phyloP scores from a whole-genome alignment of 2,888 invertebrate genomes.

The Plutella xylostella region DNA sequence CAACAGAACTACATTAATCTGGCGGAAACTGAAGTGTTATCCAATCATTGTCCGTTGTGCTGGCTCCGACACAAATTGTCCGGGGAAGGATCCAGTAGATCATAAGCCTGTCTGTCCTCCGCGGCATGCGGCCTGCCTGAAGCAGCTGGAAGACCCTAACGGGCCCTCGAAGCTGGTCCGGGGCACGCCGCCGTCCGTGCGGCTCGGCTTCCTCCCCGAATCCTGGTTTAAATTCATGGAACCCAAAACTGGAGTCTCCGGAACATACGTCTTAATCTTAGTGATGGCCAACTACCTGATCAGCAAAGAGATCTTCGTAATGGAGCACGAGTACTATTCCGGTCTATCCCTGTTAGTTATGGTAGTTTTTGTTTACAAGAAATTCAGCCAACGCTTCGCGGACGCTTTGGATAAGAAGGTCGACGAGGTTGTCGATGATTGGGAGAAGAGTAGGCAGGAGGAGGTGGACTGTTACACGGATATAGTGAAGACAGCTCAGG shows the following conservation, averaged over 20 bases:
- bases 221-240: conserved; percentile 85
- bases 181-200: conserved; percentile 69
- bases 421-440: conserved; percentile 66
- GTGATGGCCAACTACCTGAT: conserved; percentile 82
- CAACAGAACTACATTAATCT: neutral
- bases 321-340: conserved; percentile 92
- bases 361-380: conserved; percentile 69
- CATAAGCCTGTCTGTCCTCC: no score
- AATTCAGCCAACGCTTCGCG: conserved; percentile 74
- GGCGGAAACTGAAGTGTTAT: neutral
- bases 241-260: conserved; percentile 87
- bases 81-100: no score
- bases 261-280: conserved; percentile 88
- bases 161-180: conserved; percentile 11
- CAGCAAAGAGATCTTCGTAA: conserved; percentile 93
- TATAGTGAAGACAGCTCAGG: conserved; percentile 72
- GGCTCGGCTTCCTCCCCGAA: conserved; percentile 61
- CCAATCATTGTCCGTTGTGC: no score
- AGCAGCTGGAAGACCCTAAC: neutral
- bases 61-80: no score
- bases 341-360: conserved; percentile 78
- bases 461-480: conserved; percentile 56
- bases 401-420: conserved; percentile 75
- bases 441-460: conserved; percentile 62
- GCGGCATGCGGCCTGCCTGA: no score